A percentile compares a stretch with the other conserved stretches of the same genome.
phyloP scores from a whole-genome alignment of 2,888 invertebrate genomes.

The Andricus quercusramuli region DNA sequence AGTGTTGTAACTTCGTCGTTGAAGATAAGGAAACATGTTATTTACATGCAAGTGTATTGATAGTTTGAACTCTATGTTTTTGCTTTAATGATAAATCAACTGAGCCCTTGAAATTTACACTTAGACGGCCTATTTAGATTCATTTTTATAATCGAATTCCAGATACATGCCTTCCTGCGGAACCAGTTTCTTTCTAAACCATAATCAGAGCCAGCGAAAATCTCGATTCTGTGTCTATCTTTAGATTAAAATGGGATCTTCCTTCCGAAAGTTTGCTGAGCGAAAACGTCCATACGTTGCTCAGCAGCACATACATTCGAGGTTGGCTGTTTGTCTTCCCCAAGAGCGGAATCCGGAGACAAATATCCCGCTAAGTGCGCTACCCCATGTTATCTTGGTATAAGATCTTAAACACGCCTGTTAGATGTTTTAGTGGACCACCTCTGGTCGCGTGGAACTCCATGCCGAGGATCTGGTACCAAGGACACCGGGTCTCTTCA shows the following conservation, averaged over 20 bases:
- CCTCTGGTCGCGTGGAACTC: constrained; percentile 58
- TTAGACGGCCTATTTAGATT: neutral
- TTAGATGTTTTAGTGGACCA: constrained; percentile 58
- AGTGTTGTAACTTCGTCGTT: neutral
- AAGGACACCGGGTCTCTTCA: constrained; percentile 71
- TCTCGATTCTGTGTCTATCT: constrained; percentile 1
- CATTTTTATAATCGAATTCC: neutral
- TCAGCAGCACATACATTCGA: neutral
- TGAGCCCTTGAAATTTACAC: neutral
- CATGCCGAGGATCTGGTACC: constrained; percentile 64
- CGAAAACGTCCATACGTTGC: constrained; percentile 1
- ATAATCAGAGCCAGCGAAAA: neutral
- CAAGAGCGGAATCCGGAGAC: constrained; percentile 55
- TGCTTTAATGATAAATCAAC: neutral
- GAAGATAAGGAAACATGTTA: neutral
- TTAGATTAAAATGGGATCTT: neutral
- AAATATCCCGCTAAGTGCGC: constrained; percentile 70
- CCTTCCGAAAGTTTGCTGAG: constrained; percentile 4
- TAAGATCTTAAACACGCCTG: constrained; percentile 67
- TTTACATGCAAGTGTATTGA: too few species aligned
- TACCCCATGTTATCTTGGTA: constrained; percentile 71
- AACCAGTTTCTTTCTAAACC: neutral
- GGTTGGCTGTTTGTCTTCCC: constrained; percentile 27
- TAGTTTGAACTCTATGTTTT: too few species aligned
- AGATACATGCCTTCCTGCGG: neutral